These are phyloP conservation scores for Metopolophium dirhodum DNA, from an alignment of 1,140 invertebrate genomes.

Conservation along the genomic window DNA sequence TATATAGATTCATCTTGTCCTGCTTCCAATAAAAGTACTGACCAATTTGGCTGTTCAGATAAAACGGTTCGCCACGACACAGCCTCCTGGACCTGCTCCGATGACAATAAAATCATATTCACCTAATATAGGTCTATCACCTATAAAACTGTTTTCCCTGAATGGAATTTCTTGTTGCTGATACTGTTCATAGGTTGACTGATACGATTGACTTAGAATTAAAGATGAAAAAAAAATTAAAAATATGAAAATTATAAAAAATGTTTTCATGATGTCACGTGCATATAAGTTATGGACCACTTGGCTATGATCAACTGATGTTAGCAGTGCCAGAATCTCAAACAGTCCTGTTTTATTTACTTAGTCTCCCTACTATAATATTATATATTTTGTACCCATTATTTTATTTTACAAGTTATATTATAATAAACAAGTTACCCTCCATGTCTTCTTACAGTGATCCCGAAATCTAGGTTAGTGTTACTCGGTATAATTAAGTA, in stretches of 20 bases:
- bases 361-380: too few species aligned
- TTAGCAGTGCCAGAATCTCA: neutral
- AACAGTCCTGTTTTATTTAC: neutral
- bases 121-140: conserved; percentile 58
- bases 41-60: conserved; percentile 65
- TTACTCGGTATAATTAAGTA: too few species aligned
- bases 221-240: conserved; percentile 18
- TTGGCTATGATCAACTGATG: neutral
- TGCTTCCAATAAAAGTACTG: conserved; percentile 68
- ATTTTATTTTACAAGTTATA: too few species aligned
- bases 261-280: neutral
- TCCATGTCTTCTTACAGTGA: too few species aligned
- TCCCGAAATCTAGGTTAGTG: too few species aligned
- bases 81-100: conserved; percentile 68
- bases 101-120: conserved; percentile 63
- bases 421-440: too few species aligned
- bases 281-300: too few species aligned
- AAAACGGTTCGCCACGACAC: conserved; percentile 70
- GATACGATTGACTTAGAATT: neutral
- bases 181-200: conserved; percentile 57
- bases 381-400: too few species aligned
- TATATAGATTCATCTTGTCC: conserved; percentile 74
- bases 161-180: conserved; percentile 59
- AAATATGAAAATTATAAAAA: neutral
- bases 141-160: conserved; percentile 59